These are phyloP conservation scores for Phasianus colchicus DNA, from an alignment of 2,113 vertebrate species.

Conservation along the genomic window DNA sequence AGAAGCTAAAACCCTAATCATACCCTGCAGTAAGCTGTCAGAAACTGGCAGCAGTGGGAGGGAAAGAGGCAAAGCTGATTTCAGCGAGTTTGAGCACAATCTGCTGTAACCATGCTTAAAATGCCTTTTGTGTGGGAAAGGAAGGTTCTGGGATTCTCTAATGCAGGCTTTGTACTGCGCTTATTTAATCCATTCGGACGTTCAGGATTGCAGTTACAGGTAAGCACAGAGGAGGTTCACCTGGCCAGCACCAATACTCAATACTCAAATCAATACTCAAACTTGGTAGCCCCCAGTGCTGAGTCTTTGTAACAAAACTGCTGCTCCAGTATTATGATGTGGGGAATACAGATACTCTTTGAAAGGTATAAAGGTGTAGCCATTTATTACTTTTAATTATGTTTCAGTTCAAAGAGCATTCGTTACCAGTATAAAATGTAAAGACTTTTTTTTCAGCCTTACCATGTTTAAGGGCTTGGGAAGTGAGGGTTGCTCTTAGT, in stretches of 20 bases:
- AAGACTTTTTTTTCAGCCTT: neutral
- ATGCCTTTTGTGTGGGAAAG: conserved; percentile 47
- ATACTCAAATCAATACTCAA: too few relatives aligned
- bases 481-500: neutral
- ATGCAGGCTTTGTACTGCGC: neutral
- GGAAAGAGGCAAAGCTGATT: conserved; percentile 60
- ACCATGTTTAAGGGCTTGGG: neutral
- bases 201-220: neutral
- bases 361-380: neutral
- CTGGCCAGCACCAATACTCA: neutral
- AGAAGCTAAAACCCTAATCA: conserved; percentile 67
- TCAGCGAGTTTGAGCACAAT: conserved; percentile 30
- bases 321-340: neutral
- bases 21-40: conserved; percentile 69
- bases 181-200: neutral
- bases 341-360: neutral
- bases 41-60: conserved; percentile 60
- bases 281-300: rapidly evolving
- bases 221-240: neutral
- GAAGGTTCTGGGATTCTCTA: conserved; percentile 43
- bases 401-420: neutral
- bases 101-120: conserved; percentile 43
- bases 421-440: neutral
- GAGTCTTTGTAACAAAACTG: neutral
- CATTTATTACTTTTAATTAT: neutral